Percentiles rank a stretch among this genome's conserved stretches.
These are phyloP conservation scores for Arbacia lixula DNA, from an alignment of 53 echinoderm and acorn worm species.

Conservation along the genomic window DNA sequence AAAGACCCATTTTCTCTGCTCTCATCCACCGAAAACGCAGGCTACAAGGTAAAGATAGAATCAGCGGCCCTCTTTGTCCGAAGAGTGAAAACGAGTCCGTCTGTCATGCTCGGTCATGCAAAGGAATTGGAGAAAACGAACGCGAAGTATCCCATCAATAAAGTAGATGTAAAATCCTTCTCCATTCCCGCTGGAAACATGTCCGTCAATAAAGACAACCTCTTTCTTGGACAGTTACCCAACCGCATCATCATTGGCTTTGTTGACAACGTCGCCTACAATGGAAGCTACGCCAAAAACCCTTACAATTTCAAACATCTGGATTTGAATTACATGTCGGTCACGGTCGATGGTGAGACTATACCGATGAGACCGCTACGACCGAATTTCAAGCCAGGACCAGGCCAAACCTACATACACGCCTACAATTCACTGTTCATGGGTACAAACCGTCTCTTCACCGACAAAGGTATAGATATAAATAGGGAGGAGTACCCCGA, in stretches of 20 bases:
- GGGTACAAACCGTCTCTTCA: slow-evolving; percentile 50
- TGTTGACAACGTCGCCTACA: slow-evolving; percentile 65
- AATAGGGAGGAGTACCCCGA: slow-evolving; percentile 67
- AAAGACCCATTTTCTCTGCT: slow-evolving; percentile 70
- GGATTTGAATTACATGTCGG: slow-evolving; percentile 54
- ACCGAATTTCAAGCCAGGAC: slow-evolving; percentile 24
- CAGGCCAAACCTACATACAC: slow-evolving; percentile 42
- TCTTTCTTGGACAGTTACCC: slow-evolving; percentile 74
- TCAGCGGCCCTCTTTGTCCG: slow-evolving; percentile 65
- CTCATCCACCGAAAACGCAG: slow-evolving; percentile 17
- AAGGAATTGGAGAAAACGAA: slow-evolving; percentile 51
- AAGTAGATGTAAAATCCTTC: slow-evolving; percentile 67
- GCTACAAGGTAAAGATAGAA: slow-evolving; percentile 57
- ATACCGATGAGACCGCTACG: slow-evolving; percentile 51
- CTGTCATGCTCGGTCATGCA: slow-evolving; percentile 63
- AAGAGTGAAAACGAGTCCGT: slow-evolving; percentile 64
- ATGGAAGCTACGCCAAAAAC: slow-evolving; percentile 42
- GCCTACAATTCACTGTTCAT: slow-evolving; percentile 69
- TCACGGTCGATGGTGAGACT: slow-evolving; percentile 53
- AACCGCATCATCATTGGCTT: slow-evolving; percentile 64
- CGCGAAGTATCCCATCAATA: slow-evolving; percentile 74
- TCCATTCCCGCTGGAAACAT: slow-evolving; percentile 66
- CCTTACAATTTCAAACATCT: slow-evolving; percentile 39
- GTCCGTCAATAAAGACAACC: slow-evolving; percentile 59
- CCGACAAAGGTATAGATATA: slow-evolving; percentile 65